Base-by-base conservation (phyloP, 1,140 invertebrate species). In the Ctenoplectra terminalis region DNA sequence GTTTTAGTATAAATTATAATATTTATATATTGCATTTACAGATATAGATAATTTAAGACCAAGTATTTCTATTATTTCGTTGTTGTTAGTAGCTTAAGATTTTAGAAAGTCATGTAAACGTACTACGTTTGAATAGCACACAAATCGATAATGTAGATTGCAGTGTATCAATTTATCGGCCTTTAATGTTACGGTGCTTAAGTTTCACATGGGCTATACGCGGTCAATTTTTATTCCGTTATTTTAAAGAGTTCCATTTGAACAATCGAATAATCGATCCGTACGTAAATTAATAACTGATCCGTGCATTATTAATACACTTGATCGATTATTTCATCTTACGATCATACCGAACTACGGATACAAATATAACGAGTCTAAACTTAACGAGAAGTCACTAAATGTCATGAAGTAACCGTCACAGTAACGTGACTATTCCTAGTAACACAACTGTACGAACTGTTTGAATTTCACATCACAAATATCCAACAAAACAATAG, bases 341-440 rank as follows among this genome's bases (percentile, higher is more conserved):
- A 13, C 17, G 31, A 50, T 50, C 56, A 48, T 72, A 72, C 29
- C 46, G 20, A 52, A 73, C 48, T 37, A 5, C 2, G 6, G 69
- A 80, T 46, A 56, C 58, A 46, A 74, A 80, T 78, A 71, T 71
- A 79, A 71, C 67, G 43, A 17, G 56, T 60, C 67, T 71, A 79
- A 71, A 61, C 67, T 79, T 71, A 71, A 79, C 76, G 37, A 50
- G 76, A 71, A 71, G 31, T 54, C 34, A 43, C 58, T 71, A 79
- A 71, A 79, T 79, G 56, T 61, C 76, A 79, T 50, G 76, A 48
- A 79, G 50, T 46, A 54, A 77, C 23, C 7, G 15, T 9, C 46
- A 40, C 26, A n/a, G 43, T 61, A 71, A 67, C 74, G 15, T n/a
- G 50, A 58, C 50, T 56, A 69, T 77, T 77, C 58, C 64, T 11